A percentile compares a stretch with the other conserved stretches of the same genome.
Evolutionary conservation across 1,140 invertebrate species (phyloP).

Genomic region (Lordiphosa mommai): DNA sequence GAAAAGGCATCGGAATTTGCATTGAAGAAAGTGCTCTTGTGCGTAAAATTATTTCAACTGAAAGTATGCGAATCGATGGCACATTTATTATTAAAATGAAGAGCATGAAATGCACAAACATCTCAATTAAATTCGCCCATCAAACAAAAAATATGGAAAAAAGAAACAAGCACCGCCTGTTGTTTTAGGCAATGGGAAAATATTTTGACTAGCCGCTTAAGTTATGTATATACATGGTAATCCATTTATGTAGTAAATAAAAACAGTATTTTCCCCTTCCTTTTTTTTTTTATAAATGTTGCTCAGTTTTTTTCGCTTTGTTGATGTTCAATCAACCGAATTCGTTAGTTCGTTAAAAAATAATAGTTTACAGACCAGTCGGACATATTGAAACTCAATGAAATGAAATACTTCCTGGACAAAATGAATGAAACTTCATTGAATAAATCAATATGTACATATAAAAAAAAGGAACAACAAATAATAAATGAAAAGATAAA

Average conservation of each 20-base stretch:
- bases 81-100: too few species aligned
- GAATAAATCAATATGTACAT: constrained; percentile 8
- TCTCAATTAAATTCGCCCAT: constrained; percentile 50
- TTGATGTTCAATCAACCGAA: constrained; percentile 67
- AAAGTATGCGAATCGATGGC: constrained; percentile 4
- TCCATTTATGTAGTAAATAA: constrained; percentile 59
- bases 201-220: constrained; percentile 30
- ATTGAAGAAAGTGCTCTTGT: constrained; percentile 32
- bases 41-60: constrained; percentile 57
- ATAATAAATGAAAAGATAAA: constrained; percentile 5
- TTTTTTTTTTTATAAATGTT: constrained; percentile 23
- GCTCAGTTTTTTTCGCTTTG: constrained; percentile 39
- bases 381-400: constrained; percentile 40
- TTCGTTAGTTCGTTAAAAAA: constrained; percentile 72
- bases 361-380: constrained; percentile 49
- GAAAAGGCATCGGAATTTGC: constrained; percentile 43
- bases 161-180: constrained; percentile 11
- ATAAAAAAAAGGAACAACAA: constrained; percentile 8
- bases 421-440: constrained; percentile 31
- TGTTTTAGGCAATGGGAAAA: constrained; percentile 38
- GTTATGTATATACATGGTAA: constrained; percentile 26
- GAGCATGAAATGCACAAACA: not conserved
- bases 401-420: constrained; percentile 39
- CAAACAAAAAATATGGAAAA: not conserved
- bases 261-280: constrained; percentile 30